Percentiles rank a stretch among this genome's conserved stretches.
phyloP scores from a whole-genome alignment of 2,113 vertebrate species.

The Eleginops maclovinus region DNA sequence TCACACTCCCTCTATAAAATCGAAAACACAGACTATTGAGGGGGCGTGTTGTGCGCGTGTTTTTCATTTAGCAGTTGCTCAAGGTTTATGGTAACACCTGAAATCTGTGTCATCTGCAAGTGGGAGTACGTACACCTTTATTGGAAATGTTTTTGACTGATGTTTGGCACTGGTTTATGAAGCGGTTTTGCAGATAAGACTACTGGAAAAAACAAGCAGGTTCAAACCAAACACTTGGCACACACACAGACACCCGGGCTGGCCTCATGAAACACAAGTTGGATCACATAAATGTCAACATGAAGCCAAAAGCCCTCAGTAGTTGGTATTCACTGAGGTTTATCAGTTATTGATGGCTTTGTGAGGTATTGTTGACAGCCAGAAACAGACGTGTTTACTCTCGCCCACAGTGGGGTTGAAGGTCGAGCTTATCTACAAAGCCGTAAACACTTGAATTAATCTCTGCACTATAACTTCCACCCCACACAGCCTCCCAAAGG shows the following conservation, averaged over 20 bases:
- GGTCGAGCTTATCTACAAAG: not conserved
- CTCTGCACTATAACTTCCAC: not conserved
- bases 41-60: too few species aligned
- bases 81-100: not conserved
- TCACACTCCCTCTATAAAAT: not conserved
- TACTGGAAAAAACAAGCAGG: not conserved
- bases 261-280: too few species aligned
- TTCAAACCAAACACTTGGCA: conserved; percentile 6
- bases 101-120: not conserved
- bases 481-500: not conserved
- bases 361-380: not conserved
- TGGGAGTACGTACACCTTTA: not conserved
- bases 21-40: not conserved
- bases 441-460: not conserved
- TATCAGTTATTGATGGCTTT: not conserved
- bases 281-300: not conserved
- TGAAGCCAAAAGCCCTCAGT: not conserved
- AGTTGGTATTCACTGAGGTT: not conserved
- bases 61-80: too few species aligned
- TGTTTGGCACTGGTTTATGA: not conserved
- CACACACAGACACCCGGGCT: not conserved
- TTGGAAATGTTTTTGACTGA: not conserved
- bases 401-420: not conserved
- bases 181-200: not conserved
- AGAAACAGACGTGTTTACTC: not conserved